Evolutionary conservation across 2,888 invertebrate genomes (phyloP).

Genomic region (Nomada ferruginata): DNA sequence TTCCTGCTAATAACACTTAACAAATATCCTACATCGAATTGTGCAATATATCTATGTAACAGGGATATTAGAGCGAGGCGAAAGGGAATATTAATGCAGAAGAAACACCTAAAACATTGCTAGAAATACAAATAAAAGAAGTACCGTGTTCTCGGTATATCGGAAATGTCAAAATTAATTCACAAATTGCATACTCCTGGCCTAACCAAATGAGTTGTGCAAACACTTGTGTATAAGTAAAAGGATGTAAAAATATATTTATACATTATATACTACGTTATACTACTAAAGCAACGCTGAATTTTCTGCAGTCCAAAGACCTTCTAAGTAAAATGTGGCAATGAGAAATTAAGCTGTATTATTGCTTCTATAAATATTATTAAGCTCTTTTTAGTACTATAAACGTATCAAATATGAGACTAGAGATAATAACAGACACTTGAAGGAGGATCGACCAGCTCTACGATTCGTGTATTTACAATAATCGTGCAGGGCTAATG

Average conservation of each 20-base stretch:
- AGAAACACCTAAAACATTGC: slow-evolving; percentile 12
- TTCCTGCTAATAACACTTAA: neutral
- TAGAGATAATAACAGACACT: slow-evolving; percentile 38
- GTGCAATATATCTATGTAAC: neutral
- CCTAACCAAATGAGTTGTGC: neutral
- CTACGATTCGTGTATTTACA: slow-evolving; percentile 57
- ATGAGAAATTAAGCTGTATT: slow-evolving; percentile 18
- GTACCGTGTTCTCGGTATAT: neutral
- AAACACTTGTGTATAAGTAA: slow-evolving; percentile 16
- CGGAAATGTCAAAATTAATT: slow-evolving; percentile 6
- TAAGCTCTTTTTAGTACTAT: slow-evolving; percentile 30
- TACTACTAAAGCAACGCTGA: slow-evolving; percentile 25
- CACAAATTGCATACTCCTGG: neutral
- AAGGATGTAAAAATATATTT: neutral
- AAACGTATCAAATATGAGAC: slow-evolving; percentile 37
- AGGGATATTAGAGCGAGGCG: neutral
- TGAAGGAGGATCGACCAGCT: slow-evolving; percentile 9
- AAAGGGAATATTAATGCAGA: slow-evolving; percentile 9
- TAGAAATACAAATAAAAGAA: neutral
- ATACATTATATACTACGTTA: neutral
- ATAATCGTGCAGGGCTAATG: slow-evolving; percentile 46
- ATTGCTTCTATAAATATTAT: slow-evolving; percentile 15
- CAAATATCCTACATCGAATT: neutral
- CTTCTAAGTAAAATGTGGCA: slow-evolving; percentile 3
- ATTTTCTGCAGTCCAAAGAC: slow-evolving; percentile 18